phyloP scores from a whole-genome alignment of 2,797 vertebrate genomes.

The Kryptopterus vitreolus region DNA sequence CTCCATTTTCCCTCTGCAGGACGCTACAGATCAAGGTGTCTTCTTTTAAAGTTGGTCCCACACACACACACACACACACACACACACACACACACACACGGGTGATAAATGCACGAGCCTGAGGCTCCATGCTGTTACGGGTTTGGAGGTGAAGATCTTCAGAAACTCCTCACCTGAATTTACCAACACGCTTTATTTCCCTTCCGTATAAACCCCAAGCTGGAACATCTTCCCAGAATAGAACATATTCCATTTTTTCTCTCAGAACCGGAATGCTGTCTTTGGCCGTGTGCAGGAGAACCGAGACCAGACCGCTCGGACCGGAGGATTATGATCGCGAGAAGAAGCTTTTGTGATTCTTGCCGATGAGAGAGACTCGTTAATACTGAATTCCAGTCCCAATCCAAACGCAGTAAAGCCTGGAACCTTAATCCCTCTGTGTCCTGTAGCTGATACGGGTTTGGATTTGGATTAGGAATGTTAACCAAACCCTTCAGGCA shows the following conservation, averaged over 20 bases:
- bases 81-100: too few relatives aligned
- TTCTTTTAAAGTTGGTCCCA: neutral
- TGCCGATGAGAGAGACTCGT: neutral
- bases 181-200: too few relatives aligned
- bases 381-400: conserved; percentile 3
- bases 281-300: neutral
- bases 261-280: neutral
- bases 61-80: too few relatives aligned
- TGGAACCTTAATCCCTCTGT: neutral
- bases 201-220: neutral
- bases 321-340: neutral
- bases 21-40: conserved; percentile 47
- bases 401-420: conserved; percentile 7
- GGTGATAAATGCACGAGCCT: too few relatives aligned
- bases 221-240: too few relatives aligned
- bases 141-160: too few relatives aligned
- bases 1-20: conserved; percentile 70
- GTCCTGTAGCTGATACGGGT: neutral
- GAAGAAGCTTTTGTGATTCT: neutral
- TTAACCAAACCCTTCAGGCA: conserved; percentile 16
- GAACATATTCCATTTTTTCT: neutral
- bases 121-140: too few relatives aligned
- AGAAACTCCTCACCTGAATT: too few relatives aligned
- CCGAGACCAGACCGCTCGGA: neutral
- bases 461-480: conserved; percentile 20